Conservation (phyloP, 1,140 invertebrate genomes). For the Steinernema feltiae region DNA sequence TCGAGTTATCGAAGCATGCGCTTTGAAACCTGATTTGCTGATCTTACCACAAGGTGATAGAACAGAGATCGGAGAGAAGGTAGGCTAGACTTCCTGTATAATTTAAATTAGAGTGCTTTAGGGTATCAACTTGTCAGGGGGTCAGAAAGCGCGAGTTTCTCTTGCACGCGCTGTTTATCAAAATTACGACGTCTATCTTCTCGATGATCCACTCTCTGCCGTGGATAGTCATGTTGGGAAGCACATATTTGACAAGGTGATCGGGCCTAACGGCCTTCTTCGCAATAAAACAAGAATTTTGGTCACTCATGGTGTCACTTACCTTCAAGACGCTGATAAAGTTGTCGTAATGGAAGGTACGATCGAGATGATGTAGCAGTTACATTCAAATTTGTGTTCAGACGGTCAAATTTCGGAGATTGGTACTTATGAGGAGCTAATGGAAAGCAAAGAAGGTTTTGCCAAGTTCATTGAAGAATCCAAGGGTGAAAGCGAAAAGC, state of each 20-base stretch:
- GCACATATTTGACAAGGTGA: conserved; percentile 59
- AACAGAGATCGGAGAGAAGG: conserved; percentile 63
- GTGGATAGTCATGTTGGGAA: conserved; percentile 69
- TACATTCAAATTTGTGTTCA: conserved; percentile 23
- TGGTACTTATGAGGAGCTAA: conserved; percentile 27
- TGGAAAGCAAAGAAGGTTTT: conserved; percentile 29
- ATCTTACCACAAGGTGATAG: conserved; percentile 67
- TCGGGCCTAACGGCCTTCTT: conserved; percentile 51
- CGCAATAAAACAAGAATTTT: conserved; percentile 50
- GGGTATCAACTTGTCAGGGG: conserved; percentile 68
- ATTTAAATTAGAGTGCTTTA: conserved; percentile 24
- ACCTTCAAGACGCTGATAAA: conserved; percentile 42
- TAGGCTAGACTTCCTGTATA: neutral
- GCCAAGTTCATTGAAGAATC: conserved; percentile 37
- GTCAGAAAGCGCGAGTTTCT: conserved; percentile 73
- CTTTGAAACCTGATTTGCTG: conserved; percentile 67
- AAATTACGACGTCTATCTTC: conserved; percentile 67
- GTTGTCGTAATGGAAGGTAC: conserved; percentile 47
- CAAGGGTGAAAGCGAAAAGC: conserved; percentile 6
- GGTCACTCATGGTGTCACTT: conserved; percentile 49
- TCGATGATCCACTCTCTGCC: conserved; percentile 69
- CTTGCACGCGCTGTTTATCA: conserved; percentile 66
- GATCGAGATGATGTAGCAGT: neutral
- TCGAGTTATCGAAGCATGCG: conserved; percentile 60
- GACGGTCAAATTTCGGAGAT: conserved; percentile 31